These are phyloP conservation scores for Burhinus oedicnemus DNA, from an alignment of 2,113 vertebrate species.

Conservation along the genomic window DNA sequence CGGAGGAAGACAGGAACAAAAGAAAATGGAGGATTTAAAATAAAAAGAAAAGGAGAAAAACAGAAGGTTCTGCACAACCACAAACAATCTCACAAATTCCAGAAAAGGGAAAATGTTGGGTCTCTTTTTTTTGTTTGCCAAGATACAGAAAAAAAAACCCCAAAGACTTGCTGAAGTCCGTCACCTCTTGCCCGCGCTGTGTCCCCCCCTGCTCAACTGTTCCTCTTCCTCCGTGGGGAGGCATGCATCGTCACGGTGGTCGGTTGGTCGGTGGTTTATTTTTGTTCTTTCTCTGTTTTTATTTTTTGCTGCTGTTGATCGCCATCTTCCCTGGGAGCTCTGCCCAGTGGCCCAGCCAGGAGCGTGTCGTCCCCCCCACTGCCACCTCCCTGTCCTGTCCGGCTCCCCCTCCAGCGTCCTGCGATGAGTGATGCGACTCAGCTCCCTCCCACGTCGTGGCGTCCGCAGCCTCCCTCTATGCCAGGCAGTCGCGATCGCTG, in stretches of 20 bases:
- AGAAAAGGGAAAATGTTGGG: constrained; percentile 57
- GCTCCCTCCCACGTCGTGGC: not conserved
- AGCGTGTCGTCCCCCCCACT: not conserved
- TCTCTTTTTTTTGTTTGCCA: not conserved
- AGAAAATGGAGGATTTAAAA: not conserved
- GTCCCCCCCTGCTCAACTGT: constrained; percentile 6
- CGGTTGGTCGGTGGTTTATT: not conserved
- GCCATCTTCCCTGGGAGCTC: not conserved
- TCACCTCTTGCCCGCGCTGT: not conserved
- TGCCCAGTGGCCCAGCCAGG: not conserved
- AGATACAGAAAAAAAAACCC: constrained; percentile 5
- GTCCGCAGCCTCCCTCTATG: not conserved
- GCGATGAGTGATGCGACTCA: not conserved
- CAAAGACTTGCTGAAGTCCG: not conserved
- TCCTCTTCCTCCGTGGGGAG: constrained; percentile 70
- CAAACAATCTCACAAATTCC: constrained; percentile 84
- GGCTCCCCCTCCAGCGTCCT: not conserved
- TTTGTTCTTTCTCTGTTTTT: not conserved
- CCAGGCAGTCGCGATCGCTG: not conserved
- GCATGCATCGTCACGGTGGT: not conserved
- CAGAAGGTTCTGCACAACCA: constrained; percentile 75
- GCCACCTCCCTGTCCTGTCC: not conserved
- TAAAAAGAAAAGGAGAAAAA: not conserved
- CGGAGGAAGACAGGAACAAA: constrained; percentile 6
- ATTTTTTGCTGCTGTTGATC: constrained; percentile 38